Percentiles rank a stretch among this genome's conserved stretches.
phyloP scores from a whole-genome alignment of 2,888 invertebrate genomes.

The Tortrix viridana region DNA sequence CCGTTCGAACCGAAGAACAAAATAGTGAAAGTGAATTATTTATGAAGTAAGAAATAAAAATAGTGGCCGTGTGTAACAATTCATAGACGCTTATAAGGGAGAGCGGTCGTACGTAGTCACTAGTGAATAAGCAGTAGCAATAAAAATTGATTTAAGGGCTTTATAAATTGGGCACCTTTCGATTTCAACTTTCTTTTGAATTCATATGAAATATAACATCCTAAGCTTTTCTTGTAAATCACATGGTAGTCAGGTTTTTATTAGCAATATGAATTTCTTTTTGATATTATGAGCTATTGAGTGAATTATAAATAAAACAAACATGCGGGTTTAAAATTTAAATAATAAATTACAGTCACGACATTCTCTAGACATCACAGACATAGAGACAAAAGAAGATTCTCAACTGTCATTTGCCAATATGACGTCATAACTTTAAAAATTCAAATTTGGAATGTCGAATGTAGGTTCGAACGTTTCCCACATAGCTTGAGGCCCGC shows the following conservation, averaged over 20 bases:
- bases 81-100: conserved; percentile 56
- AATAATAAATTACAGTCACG: not conserved
- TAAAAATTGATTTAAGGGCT: conserved; percentile 71
- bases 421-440: conserved; percentile 20
- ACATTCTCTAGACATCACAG: too few relatives aligned
- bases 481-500: conserved; percentile 48
- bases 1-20: conserved; percentile 42
- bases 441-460: conserved; percentile 31
- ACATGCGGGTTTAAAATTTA: not conserved
- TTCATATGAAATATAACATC: conserved; percentile 16
- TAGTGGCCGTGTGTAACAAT: conserved; percentile 45
- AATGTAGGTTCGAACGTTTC: conserved; percentile 35
- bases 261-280: too few relatives aligned
- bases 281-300: too few relatives aligned
- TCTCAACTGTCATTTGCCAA: not conserved
- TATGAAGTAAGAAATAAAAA: conserved; percentile 56
- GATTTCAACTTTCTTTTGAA: conserved; percentile 64
- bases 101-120: conserved; percentile 43
- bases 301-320: not conserved
- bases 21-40: conserved; percentile 65
- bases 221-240: not conserved
- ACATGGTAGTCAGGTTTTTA: too few relatives aligned
- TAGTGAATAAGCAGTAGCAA: conserved; percentile 50
- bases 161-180: conserved; percentile 66
- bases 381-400: too few relatives aligned